These are phyloP conservation scores for Oreochromis mossambicus DNA, from an alignment of 2,797 vertebrate genomes.

Conservation along the genomic window DNA sequence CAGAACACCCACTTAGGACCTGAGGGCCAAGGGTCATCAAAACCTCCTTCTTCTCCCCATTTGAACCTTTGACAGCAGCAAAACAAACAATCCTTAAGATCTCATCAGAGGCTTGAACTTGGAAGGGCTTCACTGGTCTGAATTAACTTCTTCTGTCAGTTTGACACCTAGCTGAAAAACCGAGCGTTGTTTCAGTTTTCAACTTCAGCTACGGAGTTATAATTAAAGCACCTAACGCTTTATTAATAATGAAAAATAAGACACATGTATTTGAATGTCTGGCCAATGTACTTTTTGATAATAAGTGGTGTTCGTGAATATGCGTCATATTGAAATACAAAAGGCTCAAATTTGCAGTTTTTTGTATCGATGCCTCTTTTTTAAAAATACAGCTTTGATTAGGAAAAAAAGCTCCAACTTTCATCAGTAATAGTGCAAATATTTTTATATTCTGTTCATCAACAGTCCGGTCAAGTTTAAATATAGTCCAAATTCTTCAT, in stretches of 20 bases:
- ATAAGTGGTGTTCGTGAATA: background rate
- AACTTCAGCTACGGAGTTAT: background rate
- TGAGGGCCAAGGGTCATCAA: slow-evolving; percentile 71
- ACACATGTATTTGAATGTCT: background rate
- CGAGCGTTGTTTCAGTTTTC: background rate
- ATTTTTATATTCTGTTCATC: background rate
- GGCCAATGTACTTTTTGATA: background rate
- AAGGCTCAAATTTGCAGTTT: background rate
- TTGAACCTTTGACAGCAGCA: slow-evolving; percentile 68
- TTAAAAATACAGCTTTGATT: background rate
- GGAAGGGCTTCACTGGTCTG: slow-evolving; percentile 41
- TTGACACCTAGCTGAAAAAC: slow-evolving; percentile 35
- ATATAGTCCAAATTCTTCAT: background rate
- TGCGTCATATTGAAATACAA: background rate
- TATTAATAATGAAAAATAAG: background rate
- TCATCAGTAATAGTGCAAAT: background rate
- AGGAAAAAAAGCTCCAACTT: background rate
- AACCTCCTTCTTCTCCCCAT: slow-evolving; percentile 64
- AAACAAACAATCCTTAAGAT: slow-evolving; percentile 75
- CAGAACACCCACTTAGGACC: slow-evolving; percentile 72
- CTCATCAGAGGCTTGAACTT: slow-evolving; percentile 73
- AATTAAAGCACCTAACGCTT: background rate
- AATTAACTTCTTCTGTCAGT: slow-evolving; percentile 46
- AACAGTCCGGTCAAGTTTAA: background rate
- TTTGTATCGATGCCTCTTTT: background rate